Base-by-base conservation (phyloP, 2,888 invertebrate species). In the Aporophyla nigra region DNA sequence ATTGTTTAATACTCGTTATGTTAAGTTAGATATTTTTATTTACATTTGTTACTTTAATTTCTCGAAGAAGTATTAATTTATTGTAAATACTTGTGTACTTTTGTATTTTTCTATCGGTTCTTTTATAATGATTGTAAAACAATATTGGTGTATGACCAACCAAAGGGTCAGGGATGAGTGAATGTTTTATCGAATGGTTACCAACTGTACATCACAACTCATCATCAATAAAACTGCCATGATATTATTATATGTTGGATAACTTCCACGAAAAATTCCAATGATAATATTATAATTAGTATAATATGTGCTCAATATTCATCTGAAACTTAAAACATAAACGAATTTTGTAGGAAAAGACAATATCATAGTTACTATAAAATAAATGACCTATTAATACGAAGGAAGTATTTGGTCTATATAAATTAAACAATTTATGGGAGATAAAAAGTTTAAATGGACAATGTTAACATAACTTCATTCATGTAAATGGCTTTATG, bases 41-140 rank as follows among this genome's bases (percentile, higher is more conserved):
- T 90, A 89, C 85, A 86, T 78, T 80, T 83, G 90, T 87, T 90
- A 82, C 71, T 78, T 78, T 84, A 83, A 76, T 88, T 80, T 87
- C 70, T 75, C 59, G 70, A 82, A 70, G 74, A 88, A 88, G 87
- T 90, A 90, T 90, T 90, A 90, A 85, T 88, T 90, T 89, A 87
- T 87, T 90, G 83, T 88, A 90, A 85, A 86, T 88, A 85, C 73
- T 71, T 83, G 75, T 74, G 63, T 82, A 75, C 75, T 76, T 80
- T 83, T 79, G 66, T 86, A 80, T 79, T 80, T 86, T 80, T 87
- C 74, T 85, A 80, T 83, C 68, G 80, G 43, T 80, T 76, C 63
- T 79, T 82, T 83, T 77, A 61, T 61, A 67, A 54, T 83, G 75
- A 71, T 81, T 63, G 59, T 83, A 70, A 71, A 74, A 68, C 12